Percentiles rank a stretch among this genome's conserved stretches.
phyloP scores from a whole-genome alignment of 2,113 vertebrate species.

The Aplodontia rufa region DNA sequence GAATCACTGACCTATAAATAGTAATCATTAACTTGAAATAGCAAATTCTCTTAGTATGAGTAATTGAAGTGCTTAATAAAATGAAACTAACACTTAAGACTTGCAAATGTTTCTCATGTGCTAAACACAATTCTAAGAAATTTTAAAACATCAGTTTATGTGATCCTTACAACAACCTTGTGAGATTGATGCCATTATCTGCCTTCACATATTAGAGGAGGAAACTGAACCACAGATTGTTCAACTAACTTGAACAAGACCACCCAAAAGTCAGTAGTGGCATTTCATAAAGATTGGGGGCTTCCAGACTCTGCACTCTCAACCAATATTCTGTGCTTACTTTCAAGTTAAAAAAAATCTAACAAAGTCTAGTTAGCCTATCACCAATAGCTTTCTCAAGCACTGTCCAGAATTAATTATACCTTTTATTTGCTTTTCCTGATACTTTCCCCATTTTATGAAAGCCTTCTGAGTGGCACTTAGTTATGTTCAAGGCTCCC shows the following conservation, averaged over 20 bases:
- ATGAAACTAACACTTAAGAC: neutral
- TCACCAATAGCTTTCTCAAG: neutral
- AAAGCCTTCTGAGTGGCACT: neutral
- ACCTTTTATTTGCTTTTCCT: neutral
- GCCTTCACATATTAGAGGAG: neutral
- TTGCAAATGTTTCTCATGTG: neutral
- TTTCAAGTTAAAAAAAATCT: neutral
- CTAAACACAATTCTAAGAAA: neutral
- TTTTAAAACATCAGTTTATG: neutral
- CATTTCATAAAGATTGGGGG: neutral
- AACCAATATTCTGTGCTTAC: neutral
- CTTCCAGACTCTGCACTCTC: neutral
- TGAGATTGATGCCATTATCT: neutral
- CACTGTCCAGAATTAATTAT: neutral
- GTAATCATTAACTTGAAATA: neutral
- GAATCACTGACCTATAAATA: neutral
- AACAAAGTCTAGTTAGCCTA: neutral
- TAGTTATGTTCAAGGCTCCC: neutral
- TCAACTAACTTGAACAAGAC: neutral
- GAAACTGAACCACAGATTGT: neutral
- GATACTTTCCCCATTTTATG: neutral
- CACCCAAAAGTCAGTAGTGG: neutral
- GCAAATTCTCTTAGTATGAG: neutral
- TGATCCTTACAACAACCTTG: neutral
- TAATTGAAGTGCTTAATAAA: neutral